Conservation (phyloP, 2,888 invertebrate species). For the Plebejus melissa region DNA sequence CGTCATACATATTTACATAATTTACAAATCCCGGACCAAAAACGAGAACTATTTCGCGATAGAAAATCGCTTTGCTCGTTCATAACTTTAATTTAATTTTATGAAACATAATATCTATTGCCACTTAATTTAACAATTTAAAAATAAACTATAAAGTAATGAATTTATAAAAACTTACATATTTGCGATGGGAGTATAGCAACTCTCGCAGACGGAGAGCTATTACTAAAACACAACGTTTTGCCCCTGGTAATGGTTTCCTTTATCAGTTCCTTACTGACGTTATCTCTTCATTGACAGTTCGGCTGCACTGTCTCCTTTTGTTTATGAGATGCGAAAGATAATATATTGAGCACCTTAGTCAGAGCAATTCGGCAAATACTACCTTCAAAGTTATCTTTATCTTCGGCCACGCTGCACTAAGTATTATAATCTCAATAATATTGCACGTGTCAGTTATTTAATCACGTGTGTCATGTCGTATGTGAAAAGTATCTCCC, state of each 20-base stretch:
- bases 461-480: too few relatives aligned
- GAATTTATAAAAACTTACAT: neutral
- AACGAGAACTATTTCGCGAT: too few relatives aligned
- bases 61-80: too few relatives aligned
- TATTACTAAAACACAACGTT: slow-evolving; percentile 22
- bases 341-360: neutral
- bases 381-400: too few relatives aligned
- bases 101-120: too few relatives aligned
- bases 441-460: too few relatives aligned
- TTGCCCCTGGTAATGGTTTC: slow-evolving; percentile 15
- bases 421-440: too few relatives aligned
- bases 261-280: slow-evolving; percentile 40
- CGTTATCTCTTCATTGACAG: slow-evolving; percentile 41
- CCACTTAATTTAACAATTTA: neutral
- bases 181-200: neutral
- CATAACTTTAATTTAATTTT: too few relatives aligned
- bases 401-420: too few relatives aligned
- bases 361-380: neutral
- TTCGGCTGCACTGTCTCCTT: neutral
- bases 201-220: slow-evolving; percentile 13
- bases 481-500: too few relatives aligned
- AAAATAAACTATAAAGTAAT: neutral
- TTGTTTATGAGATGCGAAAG: neutral
- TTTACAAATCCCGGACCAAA: too few relatives aligned
- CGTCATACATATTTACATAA: too few relatives aligned